Evolutionary conservation across 1,140 invertebrate genomes (phyloP), one percentile per base, ranked within the genome.

Genomic region (Drosophila sproati): DNA sequence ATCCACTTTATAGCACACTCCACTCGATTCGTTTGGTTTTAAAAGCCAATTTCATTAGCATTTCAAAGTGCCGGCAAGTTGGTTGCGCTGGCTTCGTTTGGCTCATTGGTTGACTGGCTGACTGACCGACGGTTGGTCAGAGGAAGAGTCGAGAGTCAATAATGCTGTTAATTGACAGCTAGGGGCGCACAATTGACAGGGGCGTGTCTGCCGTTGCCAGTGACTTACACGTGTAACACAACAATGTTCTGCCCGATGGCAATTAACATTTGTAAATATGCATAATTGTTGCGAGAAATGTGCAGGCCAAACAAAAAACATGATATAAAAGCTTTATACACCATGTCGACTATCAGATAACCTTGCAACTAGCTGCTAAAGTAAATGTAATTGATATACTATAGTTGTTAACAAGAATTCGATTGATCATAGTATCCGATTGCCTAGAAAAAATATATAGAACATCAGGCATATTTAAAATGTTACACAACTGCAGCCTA

Each of bases 261-360:
- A 89, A 89, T 89, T 89, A 89, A 89, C 85, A 90, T 89, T 89
- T 90, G 86, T 86, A 89, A 89, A 89, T 89, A 90, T 89, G 86
- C 85, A 89, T 89, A 85, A 90, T 89, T 89, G 85, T 78, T 67
- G 66, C 52, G 64, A 78, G 68, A 73, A 80, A 82, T 79, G 72
- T 64, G 69, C 7, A 61, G 31, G 39, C 34, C 31, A 56, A 6
- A 55, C 20, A 34, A 34, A 39, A 55, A 70, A 50, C 20, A 59
- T 37, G 41, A 29, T 34, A 43, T 5, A 52, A 47, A 60, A 63
- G 7, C 8, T 10, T 7, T 10, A 6, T 10, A 10, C 6, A 10
- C 12, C 3, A 4, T 8, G 37, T 7, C 2, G 51, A 20, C 20
- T 20, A 20, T 20, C 20, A 20, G 20, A 20, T 20, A 20, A 20